These are phyloP conservation scores for Oryzias dopingdopingensis DNA, from an alignment of 2,797 vertebrate species.

Conservation along the genomic window DNA sequence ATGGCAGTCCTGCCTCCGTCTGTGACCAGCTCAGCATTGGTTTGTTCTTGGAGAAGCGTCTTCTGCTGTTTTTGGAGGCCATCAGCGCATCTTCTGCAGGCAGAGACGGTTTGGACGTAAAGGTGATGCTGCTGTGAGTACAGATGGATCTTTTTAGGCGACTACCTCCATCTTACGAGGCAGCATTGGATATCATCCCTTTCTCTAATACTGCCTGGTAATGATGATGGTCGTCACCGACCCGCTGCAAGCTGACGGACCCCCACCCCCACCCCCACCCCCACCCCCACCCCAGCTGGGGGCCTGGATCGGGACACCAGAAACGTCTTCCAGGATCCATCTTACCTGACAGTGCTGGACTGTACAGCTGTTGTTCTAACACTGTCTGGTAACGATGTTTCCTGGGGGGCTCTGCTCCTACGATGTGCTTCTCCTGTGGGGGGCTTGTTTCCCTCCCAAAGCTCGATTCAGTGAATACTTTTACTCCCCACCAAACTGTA, in stretches of 20 bases:
- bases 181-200: constrained; percentile 97
- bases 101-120: no score
- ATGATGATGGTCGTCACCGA: constrained; percentile 95
- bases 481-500: no score
- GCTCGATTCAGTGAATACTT: no score
- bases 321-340: constrained; percentile 91
- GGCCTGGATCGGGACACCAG: constrained; percentile 26
- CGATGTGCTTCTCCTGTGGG: neutral
- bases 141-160: constrained; percentile 64
- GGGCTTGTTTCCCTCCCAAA: no score
- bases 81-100: no score
- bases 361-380: constrained; percentile 92
- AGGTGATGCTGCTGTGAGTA: neutral
- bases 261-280: neutral
- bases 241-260: constrained; percentile 55
- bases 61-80: neutral
- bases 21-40: no score
- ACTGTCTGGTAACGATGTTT: constrained; percentile 99
- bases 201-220: constrained; percentile 99
- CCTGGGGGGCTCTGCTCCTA: constrained; percentile 81
- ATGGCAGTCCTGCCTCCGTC: neutral
- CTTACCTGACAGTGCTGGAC: constrained; percentile 99
- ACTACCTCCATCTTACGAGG: constrained; percentile 98
- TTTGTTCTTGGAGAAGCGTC: no score
- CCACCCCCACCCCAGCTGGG: neutral